Evolutionary conservation across 2,888 invertebrate species (phyloP).

Genomic region (Dolichopus griseipennis): DNA sequence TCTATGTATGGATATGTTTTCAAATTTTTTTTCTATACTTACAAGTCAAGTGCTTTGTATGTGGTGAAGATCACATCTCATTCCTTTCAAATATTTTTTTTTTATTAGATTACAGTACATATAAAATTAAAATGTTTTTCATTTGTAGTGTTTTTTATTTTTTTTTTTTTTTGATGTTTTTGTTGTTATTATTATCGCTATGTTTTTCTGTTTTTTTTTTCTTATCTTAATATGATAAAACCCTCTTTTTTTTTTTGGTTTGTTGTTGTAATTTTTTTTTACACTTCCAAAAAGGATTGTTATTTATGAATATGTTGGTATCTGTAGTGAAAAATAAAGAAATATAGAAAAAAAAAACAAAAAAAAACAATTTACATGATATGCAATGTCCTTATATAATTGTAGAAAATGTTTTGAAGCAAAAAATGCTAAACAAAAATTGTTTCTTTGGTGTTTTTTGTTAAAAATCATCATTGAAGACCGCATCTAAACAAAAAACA

Average conservation of each 20-base stretch:
- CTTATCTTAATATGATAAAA: slow-evolving; percentile 3
- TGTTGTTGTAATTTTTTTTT: neutral
- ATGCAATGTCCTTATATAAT: neutral
- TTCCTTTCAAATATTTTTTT: no score
- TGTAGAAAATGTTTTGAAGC: neutral
- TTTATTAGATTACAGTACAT: no score
- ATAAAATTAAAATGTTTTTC: no score
- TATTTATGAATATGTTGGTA: neutral
- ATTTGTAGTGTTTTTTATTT: no score
- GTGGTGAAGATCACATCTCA: neutral
- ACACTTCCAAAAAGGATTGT: neutral
- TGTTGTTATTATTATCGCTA: neutral
- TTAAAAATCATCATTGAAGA: neutral
- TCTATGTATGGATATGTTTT: no score
- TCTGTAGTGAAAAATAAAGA: neutral
- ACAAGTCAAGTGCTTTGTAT: neutral
- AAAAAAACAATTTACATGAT: neutral
- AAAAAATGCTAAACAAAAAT: neutral
- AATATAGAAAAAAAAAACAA: neutral
- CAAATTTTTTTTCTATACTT: no score
- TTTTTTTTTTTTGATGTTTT: neutral
- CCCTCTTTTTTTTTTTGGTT: neutral
- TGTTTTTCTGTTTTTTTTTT: neutral
- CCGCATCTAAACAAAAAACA: neutral
- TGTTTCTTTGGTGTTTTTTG: neutral